phyloP scores from a whole-genome alignment of 2,888 invertebrate genomes.

The Ennomos erosarius region DNA sequence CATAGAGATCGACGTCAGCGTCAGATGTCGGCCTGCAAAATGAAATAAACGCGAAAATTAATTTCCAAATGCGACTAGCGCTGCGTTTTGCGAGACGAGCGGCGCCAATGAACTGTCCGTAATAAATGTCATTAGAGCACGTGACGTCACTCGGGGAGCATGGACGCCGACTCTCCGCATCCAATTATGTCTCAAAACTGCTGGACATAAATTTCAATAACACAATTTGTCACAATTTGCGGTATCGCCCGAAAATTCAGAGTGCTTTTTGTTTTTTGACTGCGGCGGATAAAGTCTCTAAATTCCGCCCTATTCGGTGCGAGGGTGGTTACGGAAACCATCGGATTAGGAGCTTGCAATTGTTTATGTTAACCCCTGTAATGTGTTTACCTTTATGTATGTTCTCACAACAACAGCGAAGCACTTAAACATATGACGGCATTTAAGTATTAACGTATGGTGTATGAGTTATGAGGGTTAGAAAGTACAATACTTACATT shows the following conservation, averaged over 20 bases:
- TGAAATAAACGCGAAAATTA: constrained; percentile 68
- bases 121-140: constrained; percentile 78
- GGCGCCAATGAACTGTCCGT: constrained; percentile 75
- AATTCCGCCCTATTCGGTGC: constrained; percentile 43
- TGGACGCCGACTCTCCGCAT: constrained; percentile 70
- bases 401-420: constrained; percentile 30
- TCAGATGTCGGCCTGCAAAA: constrained; percentile 44
- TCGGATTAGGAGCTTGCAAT: constrained; percentile 45
- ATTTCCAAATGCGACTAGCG: constrained; percentile 67
- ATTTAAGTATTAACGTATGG: constrained; percentile 23
- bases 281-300: constrained; percentile 50
- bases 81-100: constrained; percentile 62
- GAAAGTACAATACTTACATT: not conserved
- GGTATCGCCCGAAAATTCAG: constrained; percentile 52
- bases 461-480: constrained; percentile 5
- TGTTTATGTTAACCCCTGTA: constrained; percentile 44
- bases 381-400: constrained; percentile 37
- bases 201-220: constrained; percentile 80
- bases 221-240: constrained; percentile 78
- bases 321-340: constrained; percentile 39
- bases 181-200: constrained; percentile 80
- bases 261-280: constrained; percentile 65
- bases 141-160: constrained; percentile 72
- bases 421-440: constrained; percentile 29
- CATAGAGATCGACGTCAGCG: constrained; percentile 34